Conservation (phyloP, 2,797 vertebrate species). For the Phalanger gymnotis region DNA sequence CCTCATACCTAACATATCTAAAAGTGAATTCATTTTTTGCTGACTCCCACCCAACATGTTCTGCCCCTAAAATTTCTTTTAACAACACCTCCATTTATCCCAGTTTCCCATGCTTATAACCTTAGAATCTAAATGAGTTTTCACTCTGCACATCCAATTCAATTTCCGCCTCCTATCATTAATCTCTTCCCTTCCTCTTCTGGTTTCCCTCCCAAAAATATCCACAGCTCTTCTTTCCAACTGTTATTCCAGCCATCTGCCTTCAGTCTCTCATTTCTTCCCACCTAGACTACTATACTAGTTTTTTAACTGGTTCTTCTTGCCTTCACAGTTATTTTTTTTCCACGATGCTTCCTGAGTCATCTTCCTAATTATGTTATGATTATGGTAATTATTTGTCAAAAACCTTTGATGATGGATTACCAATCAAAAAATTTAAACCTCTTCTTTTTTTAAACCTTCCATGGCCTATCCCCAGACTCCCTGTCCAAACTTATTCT, state of each 20-base stretch:
- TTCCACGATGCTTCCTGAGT: background rate
- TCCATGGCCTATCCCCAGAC: background rate
- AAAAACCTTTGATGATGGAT: background rate
- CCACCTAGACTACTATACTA: background rate
- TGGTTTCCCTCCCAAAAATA: background rate
- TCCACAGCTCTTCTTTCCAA: background rate
- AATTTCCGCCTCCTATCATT: background rate
- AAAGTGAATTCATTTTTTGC: background rate
- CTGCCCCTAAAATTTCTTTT: background rate
- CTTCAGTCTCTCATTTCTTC: background rate
- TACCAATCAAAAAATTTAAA: background rate
- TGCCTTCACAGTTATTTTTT: background rate
- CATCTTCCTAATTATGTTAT: background rate
- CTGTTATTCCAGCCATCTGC: background rate
- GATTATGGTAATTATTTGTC: background rate
- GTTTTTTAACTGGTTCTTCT: background rate
- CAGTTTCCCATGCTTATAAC: background rate
- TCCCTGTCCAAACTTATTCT: background rate
- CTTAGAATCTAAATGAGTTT: background rate
- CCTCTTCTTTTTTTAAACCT: background rate
- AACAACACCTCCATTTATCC: background rate
- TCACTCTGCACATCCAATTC: background rate
- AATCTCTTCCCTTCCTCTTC: background rate
- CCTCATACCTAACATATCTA: background rate
- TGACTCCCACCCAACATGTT: background rate